Evolutionary conservation across 2,888 invertebrate species (phyloP).

Genomic region (Nemoura dubitans): DNA sequence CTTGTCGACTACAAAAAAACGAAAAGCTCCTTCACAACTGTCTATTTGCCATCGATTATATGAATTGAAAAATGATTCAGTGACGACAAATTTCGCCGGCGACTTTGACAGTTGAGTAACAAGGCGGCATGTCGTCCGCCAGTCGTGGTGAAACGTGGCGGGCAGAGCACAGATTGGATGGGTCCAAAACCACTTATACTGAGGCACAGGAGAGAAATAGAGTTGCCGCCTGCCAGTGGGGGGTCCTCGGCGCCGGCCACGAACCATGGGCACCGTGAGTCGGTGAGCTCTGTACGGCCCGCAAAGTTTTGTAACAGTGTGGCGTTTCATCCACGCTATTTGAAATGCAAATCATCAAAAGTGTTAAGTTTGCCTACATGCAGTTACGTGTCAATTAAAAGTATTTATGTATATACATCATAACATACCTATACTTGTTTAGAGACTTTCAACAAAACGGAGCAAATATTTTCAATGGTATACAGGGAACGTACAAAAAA

Average conservation of each 20-base stretch:
- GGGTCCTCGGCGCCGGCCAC: background rate
- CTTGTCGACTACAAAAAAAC: background rate
- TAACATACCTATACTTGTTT: too few species aligned
- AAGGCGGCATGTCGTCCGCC: background rate
- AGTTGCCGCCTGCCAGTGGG: background rate
- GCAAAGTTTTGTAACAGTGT: constrained; percentile 14
- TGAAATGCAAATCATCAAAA: constrained; percentile 45
- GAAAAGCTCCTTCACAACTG: background rate
- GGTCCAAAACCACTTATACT: background rate
- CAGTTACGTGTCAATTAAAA: background rate
- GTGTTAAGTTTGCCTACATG: constrained; percentile 25
- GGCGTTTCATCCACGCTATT: constrained; percentile 7
- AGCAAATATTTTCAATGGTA: background rate
- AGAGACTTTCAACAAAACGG: background rate
- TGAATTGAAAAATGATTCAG: background rate
- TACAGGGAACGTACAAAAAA: background rate
- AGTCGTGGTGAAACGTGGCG: background rate
- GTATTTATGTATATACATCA: too few species aligned
- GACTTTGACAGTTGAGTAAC: background rate
- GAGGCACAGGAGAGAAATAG: background rate
- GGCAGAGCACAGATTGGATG: background rate
- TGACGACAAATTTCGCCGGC: background rate
- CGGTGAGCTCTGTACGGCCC: background rate
- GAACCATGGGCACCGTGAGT: background rate
- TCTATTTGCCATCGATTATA: background rate